Evolutionary conservation across 1,140 invertebrate genomes (phyloP), one percentile per base, ranked within the genome.

Genomic region (Drosophila nigrodunni): DNA sequence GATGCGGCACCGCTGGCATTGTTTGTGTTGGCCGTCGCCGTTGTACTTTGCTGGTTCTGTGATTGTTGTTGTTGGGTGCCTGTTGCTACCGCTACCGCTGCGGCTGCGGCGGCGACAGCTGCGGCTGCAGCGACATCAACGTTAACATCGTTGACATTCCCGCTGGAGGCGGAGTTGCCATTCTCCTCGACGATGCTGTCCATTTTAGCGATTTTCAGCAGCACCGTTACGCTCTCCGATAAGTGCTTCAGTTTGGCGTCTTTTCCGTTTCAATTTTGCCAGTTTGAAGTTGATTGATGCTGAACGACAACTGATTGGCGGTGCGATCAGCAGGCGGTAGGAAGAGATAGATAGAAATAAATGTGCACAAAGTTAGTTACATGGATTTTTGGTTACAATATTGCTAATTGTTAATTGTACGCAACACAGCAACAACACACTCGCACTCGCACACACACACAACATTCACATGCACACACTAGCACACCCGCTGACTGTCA

Each of bases 141-240:
- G 8, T 50, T 46, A n/a, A 72, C 68, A 50, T 73, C 80, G 47
- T 78, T 74, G 61, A 78, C 77, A 49, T 78, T 80, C 35, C 77
- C 79, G 93, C 95, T 92, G 93, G 94, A 92, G 57, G 90, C 79
- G 68, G 95, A 94, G 78, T 94, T 94, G 93, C 96, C 96, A 92
- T 97, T 97, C 94, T 97, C 96, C 94, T 97, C 96, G 92, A 97
- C 96, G 95, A 97, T 96, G 93, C 95, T 95, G 94, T 97, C 96
- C 96, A 97, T 97, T 93, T 93, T 94, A 94, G 89, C 80, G 75
- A 91, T 92, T 73, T 92, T 92, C 78, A 92, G 91, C 91, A 92
- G 90, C 91, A 85, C 91, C 89, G 90, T 83, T 60, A 91, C 91
- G 90, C 87, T 82, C 91, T 91, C 78, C 91, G 91, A 92, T 70